Evolutionary conservation across 2,797 vertebrate species (phyloP).

Genomic region (Clarias fuscus): DNA sequence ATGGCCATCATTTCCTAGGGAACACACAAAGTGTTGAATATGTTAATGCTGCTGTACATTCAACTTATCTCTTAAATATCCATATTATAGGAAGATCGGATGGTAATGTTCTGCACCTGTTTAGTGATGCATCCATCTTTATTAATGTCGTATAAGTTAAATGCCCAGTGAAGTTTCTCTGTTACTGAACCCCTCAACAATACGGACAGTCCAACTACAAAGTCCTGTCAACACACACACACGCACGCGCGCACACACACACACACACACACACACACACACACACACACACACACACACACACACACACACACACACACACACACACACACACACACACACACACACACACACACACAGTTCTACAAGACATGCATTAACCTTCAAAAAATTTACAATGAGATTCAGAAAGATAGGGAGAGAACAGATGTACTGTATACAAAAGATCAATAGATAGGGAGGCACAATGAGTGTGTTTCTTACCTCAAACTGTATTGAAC

Average conservation of each 20-base stretch:
- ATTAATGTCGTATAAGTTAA: constrained; percentile 96
- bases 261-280: constrained; percentile 4
- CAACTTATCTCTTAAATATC: neutral
- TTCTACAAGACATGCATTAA: neutral
- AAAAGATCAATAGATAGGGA: neutral
- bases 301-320: constrained; percentile 20
- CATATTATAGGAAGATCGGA: neutral
- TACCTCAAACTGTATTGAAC: constrained; percentile 92
- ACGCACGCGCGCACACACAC: constrained; percentile 2
- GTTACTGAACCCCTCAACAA: constrained; percentile 87
- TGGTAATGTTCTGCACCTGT: constrained; percentile 76
- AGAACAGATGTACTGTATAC: too few species aligned
- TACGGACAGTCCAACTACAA: constrained; percentile 88
- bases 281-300: constrained; percentile 14
- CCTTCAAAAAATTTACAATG: neutral
- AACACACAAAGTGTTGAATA: neutral
- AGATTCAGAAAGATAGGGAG: neutral
- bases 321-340: constrained; percentile 1
- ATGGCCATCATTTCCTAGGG: constrained; percentile 92
- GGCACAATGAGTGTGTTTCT: constrained; percentile 38
- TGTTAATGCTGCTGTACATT: neutral
- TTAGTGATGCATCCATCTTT: constrained; percentile 92
- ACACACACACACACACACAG: constrained; percentile 20
- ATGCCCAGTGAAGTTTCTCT: constrained; percentile 93
- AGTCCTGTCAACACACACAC: constrained; percentile 78